phyloP scores from a whole-genome alignment of 1,140 invertebrate species.

The Halesus radiatus region DNA sequence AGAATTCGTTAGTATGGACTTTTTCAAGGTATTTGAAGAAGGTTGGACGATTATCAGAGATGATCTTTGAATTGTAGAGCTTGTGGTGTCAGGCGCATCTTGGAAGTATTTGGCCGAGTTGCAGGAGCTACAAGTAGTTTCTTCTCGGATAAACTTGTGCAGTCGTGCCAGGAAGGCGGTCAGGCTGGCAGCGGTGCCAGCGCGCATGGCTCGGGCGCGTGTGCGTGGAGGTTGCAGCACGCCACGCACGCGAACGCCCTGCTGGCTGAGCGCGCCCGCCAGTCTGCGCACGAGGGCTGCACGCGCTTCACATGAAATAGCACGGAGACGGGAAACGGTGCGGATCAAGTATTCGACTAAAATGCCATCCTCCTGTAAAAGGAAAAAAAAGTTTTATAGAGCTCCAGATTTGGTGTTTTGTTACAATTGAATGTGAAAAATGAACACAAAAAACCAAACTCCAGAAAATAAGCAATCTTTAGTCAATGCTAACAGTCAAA shows the following conservation, averaged over 20 bases:
- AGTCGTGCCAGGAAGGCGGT: conserved; percentile 59
- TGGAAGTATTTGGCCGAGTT: not conserved
- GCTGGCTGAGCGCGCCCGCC: conserved; percentile 77
- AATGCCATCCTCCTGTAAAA: conserved; percentile 74
- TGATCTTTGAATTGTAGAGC: conserved; percentile 1
- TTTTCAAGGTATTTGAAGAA: conserved; percentile 1
- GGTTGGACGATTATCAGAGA: conserved; percentile 13
- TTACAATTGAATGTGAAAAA: no score
- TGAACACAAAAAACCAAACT: no score
- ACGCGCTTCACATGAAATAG: conserved; percentile 71
- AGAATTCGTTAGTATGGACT: not conserved
- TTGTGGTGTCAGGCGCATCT: not conserved
- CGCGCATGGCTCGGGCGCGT: conserved; percentile 24
- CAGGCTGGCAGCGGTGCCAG: conserved; percentile 47
- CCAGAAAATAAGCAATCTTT: no score
- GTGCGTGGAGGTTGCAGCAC: conserved; percentile 67
- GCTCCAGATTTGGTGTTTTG: no score
- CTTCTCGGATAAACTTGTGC: not conserved
- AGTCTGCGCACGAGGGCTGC: conserved; percentile 75
- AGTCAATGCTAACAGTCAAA: no score
- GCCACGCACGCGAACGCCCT: conserved; percentile 72
- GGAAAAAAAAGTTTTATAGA: conserved; percentile 19
- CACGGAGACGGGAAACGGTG: conserved; percentile 77
- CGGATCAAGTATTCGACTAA: conserved; percentile 82
- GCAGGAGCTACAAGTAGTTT: conserved; percentile 3